Evolutionary conservation across 1,140 invertebrate genomes (phyloP).

Genomic region (Drosophila chauvacae): DNA sequence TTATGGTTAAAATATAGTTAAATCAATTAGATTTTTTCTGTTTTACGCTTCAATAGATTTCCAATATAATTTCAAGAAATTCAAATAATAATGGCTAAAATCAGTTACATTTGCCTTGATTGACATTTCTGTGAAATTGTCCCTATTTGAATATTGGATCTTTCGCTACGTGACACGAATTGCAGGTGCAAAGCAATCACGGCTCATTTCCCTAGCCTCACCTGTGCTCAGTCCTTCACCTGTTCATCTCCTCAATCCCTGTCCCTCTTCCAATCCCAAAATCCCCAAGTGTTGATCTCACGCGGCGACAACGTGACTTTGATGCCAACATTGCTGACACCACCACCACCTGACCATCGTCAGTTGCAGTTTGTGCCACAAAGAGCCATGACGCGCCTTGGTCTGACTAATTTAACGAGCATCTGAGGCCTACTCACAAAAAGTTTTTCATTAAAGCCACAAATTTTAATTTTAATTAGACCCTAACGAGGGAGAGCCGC

Average conservation of each 20-base stretch:
- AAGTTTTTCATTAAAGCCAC: conserved; percentile 77
- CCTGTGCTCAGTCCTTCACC: neutral
- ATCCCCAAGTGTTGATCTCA: conserved; percentile 61
- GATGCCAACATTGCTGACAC: conserved; percentile 28
- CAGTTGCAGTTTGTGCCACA: conserved; percentile 16
- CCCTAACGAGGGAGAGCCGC: conserved; percentile 52
- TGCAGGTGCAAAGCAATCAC: conserved; percentile 29
- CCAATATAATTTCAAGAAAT: neutral
- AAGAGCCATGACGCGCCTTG: conserved; percentile 2
- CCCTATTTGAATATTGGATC: conserved; percentile 46
- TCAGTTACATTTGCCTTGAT: conserved; percentile 3
- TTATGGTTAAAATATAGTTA: neutral
- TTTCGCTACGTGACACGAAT: conserved; percentile 53
- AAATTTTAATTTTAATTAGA: conserved; percentile 82
- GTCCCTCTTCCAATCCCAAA: conserved; percentile 6
- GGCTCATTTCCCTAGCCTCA: neutral
- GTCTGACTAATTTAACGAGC: conserved; percentile 61
- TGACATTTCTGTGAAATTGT: conserved; percentile 7
- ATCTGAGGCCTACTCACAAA: conserved; percentile 54
- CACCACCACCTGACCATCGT: conserved; percentile 39
- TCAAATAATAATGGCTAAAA: conserved; percentile 1
- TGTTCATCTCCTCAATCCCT: neutral
- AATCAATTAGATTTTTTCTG: neutral
- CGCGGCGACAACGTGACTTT: conserved; percentile 66
- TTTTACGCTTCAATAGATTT: neutral